Evolutionary conservation across 2,888 invertebrate species (phyloP), one percentile per base, ranked within the genome.

Genomic region (Drosophila lacicola): DNA sequence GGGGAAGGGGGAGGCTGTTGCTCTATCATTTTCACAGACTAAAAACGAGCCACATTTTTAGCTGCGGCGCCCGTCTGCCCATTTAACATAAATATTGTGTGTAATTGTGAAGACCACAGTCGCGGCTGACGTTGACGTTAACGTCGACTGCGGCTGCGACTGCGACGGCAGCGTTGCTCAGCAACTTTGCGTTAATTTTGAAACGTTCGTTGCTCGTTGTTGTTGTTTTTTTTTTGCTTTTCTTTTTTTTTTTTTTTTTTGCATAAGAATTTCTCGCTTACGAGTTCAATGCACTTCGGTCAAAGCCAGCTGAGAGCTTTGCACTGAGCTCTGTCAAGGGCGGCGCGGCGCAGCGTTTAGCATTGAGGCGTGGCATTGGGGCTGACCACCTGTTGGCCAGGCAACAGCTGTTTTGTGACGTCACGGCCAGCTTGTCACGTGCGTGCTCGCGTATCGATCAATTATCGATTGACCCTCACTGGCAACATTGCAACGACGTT

Each of bases 251-350:
- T 47, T 53, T 1, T 17, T 17, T 78, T 83, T 83, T 83, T 83
- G 83, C 88, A 88, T 83, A 88, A 83, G 88, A 85, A 85, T 88
- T 83, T 88, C 83, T 88, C 76, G 88, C 80, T 80, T 73, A 65
- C 45, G 67, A 78, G 83, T 83, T 83, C 83, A 83, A 88, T 88
- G 83, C 85, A 83, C 83, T 82, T 73, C 60, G 29, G 69, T 73
- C 78, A 71, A 80, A 82, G 66, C 50, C 42, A 25, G n/a, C 33
- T n/a, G 25, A 50, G 36, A 49, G 56, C 63, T 79, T 53, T 57
- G 54, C 74, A 57, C 19, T 76, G 29, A 25, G 21, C 19, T 34
- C 41, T 11, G 25, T 25, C 66, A 66, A 46, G n/a, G 49, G 44
- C 37, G 37, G 9, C 13, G 49, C 13, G 14, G 17, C 21, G 39